Evolutionary conservation across 2,797 vertebrate species (phyloP), one percentile per base, ranked within the genome.

Genomic region (Euthynnus affinis): DNA sequence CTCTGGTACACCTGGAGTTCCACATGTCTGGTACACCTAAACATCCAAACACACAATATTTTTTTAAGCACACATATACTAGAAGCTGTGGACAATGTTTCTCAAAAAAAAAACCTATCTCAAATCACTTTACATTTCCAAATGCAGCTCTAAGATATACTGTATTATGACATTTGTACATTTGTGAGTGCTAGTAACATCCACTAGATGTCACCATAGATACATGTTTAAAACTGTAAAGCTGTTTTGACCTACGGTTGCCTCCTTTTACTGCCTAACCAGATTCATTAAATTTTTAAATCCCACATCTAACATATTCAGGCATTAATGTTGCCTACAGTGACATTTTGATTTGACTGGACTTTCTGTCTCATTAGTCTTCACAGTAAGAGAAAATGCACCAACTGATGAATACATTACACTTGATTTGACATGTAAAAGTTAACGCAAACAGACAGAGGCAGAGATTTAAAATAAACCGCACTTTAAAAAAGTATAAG

Each of bases 21-120:
- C 97, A 59, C 97, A 98, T 2, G 92, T 96, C 89, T 97, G 97
- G 82, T 96, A 96, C 81, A 97, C 96, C 97, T 98, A 70, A 10
- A 58, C 14, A 52, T 18, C 72, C 9, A 72, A 15, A 29, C 27
- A 29, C 27, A 29, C 58, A 4, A 71, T 1, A 44, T 7, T 61
- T 22, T 34, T 22, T 34, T 56, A 1, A 61, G 6, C 46, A 58
- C 18, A 61, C 7, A 61, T 4, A 3, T 3, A 48, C 2, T 1
- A 2, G 4, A 32, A 42, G 1, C 10, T 63, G 20, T 13, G 14
- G 40, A 42, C 0, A 42, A 13, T 13, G 40, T 42, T 42, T 42
- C 40, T 13, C 9, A 40, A 40, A 40, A 37, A 40, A 37, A 40
- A 49, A 23, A 29, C 27, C 27, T 4, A 53, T 17, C 5, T 9